Conservation (phyloP, 2,888 invertebrate genomes). For the Harpagoxenus sublaevis region DNA sequence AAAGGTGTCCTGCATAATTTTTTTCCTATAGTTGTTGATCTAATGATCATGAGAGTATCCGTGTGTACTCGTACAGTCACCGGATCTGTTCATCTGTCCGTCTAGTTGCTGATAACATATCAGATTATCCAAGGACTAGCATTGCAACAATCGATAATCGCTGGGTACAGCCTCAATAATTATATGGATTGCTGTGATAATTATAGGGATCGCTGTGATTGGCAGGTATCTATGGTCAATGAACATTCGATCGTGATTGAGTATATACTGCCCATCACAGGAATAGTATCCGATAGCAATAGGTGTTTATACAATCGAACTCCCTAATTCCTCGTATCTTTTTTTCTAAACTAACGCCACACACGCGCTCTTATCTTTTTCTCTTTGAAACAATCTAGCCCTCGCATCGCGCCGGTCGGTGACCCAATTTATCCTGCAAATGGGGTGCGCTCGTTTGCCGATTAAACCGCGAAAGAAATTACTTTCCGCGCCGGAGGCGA, state of each 20-base stretch:
- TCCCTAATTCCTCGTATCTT: neutral
- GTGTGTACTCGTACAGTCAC: neutral
- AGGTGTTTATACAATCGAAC: neutral
- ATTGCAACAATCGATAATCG: conserved; percentile 42
- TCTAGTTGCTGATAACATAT: conserved; percentile 37
- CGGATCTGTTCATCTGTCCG: neutral
- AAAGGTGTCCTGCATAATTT: neutral
- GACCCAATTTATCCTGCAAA: conserved; percentile 15
- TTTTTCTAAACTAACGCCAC: neutral
- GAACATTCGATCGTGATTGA: conserved; percentile 31
- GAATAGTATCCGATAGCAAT: neutral
- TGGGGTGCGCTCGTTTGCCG: neutral
- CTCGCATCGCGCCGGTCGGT: neutral
- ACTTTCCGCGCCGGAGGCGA: conserved; percentile 11
- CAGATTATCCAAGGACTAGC: conserved; percentile 41
- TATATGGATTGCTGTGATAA: conserved; percentile 45
- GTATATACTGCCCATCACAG: neutral
- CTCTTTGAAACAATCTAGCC: conserved; percentile 18
- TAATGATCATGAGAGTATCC: neutral
- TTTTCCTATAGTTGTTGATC: neutral
- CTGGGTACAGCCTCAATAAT: conserved; percentile 30
- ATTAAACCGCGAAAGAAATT: conserved; percentile 50
- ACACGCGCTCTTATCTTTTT: neutral
- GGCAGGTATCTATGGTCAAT: conserved; percentile 36
- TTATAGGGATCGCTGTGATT: conserved; percentile 48